A percentile compares a stretch with the other conserved stretches of the same genome.
phyloP scores from a whole-genome alignment of 1,140 invertebrate species.

The Neuroterus valhalla region DNA sequence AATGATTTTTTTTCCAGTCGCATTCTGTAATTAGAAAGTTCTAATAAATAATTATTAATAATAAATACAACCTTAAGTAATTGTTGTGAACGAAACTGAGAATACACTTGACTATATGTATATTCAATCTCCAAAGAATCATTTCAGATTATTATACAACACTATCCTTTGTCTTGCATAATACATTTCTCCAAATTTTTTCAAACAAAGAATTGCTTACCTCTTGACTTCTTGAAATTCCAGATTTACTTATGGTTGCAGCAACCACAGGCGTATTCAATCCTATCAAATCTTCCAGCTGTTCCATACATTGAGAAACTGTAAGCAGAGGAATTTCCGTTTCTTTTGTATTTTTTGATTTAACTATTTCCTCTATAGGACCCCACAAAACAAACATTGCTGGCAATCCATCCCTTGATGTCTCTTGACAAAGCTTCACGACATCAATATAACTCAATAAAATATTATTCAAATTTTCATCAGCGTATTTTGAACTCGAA shows the following conservation, averaged over 20 bases:
- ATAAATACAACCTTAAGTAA: too few relatives aligned
- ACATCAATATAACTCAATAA: background rate
- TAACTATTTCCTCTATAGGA: background rate
- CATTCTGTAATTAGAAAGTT: too few relatives aligned
- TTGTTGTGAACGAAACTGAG: too few relatives aligned
- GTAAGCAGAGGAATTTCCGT: background rate
- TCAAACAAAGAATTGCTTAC: background rate
- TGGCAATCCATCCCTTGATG: background rate
- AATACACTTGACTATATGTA: too few relatives aligned
- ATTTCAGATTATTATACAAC: too few relatives aligned
- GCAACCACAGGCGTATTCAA: background rate
- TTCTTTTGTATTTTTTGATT: background rate
- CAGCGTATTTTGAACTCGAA: background rate
- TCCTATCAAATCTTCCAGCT: too few relatives aligned
- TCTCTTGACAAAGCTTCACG: background rate
- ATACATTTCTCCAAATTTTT: too few relatives aligned
- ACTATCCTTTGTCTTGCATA: too few relatives aligned
- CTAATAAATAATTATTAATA: too few relatives aligned
- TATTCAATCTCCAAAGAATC: too few relatives aligned
- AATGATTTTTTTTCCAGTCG: too few relatives aligned
- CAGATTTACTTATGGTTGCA: background rate
- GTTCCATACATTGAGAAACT: background rate
- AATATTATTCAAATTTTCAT: background rate
- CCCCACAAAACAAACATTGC: background rate
- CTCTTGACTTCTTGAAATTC: background rate